Evolutionary conservation across 2,888 invertebrate species (phyloP), one percentile per base, ranked within the genome.

Genomic region (Cyrtodaria siliqua): DNA sequence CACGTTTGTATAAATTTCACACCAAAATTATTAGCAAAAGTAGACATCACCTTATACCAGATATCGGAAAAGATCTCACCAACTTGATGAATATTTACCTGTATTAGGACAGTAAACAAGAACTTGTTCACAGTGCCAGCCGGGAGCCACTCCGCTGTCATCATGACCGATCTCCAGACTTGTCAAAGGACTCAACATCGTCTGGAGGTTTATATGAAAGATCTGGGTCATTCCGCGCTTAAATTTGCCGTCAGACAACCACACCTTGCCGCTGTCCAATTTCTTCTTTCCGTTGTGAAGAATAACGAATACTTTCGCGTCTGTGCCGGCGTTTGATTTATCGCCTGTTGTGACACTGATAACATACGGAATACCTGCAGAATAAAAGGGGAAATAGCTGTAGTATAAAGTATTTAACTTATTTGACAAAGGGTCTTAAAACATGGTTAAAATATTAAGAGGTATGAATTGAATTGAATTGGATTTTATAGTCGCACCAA

Each of bases 131-230:
- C 92, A 85, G 69, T 82, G 91, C 93, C 93, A 93, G 18, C 92
- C 93, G 0, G 92, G 79, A 0, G 87, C 91, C 1, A 87, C 66
- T 0, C 93, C 92, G 33, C 80, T 83, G 80, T 93, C 89, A 76
- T 93, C 93, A 82, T 93, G 93, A 2, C 93, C 93, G 3, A 93
- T 85, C 52, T 92, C 91, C 26, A 93, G 81, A 59, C 86, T 84
- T 0, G 90, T 86, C 50, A 93, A 72, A 0, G 93, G 93, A 73
- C 92, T 91, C 55, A 93, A 50, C 79, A 87, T 79, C 18, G 85
- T 87, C 4, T 84, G 87, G 2, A 92, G 87, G 42, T 91, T 91
- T 38, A 93, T 88, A 26, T 90, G 90, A 72, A 92, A 92, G 24
- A 91, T 85, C 71, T 92, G 91, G 0, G 91, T 90, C 66, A 87